These are phyloP conservation scores for Meliscaeva auricollis DNA, from an alignment of 2,888 invertebrate species.

Conservation along the genomic window DNA sequence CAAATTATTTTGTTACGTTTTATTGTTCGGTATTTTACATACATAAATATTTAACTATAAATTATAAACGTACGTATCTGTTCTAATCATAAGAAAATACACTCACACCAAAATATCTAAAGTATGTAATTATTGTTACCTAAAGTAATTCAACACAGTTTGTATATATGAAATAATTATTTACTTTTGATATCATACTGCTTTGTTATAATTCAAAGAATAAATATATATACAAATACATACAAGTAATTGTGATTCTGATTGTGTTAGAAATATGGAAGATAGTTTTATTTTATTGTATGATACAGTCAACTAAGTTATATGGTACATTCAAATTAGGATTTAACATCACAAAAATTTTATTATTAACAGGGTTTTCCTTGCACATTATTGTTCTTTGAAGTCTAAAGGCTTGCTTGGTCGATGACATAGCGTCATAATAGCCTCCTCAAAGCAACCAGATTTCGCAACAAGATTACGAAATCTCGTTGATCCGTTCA, in stretches of 20 bases:
- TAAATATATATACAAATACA: conserved; percentile 34
- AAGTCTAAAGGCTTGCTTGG: too few species aligned
- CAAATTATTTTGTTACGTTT: conserved; percentile 65
- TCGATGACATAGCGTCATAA: too few species aligned
- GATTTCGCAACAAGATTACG: too few species aligned
- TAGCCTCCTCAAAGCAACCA: too few species aligned
- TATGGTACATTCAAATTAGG: too few species aligned
- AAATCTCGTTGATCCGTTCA: too few species aligned
- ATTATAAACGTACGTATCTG: conserved; percentile 6
- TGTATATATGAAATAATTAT: conserved; percentile 52
- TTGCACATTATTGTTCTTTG: too few species aligned
- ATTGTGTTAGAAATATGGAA: too few species aligned
- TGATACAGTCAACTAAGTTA: too few species aligned
- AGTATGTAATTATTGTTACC: conserved; percentile 35
- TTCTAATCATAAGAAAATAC: conserved; percentile 39
- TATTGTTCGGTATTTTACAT: conserved; percentile 42
- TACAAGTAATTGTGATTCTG: background rate
- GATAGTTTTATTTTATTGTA: too few species aligned
- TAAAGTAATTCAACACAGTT: conserved; percentile 51
- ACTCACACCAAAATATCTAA: conserved; percentile 40
- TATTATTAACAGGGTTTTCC: too few species aligned
- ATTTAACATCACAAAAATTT: too few species aligned
- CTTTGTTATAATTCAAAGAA: conserved; percentile 50
- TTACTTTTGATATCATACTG: conserved; percentile 58
- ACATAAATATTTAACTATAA: conserved; percentile 1